phyloP scores from a whole-genome alignment of 2,797 vertebrate genomes.

The Mormyrus hasselquistii region DNA sequence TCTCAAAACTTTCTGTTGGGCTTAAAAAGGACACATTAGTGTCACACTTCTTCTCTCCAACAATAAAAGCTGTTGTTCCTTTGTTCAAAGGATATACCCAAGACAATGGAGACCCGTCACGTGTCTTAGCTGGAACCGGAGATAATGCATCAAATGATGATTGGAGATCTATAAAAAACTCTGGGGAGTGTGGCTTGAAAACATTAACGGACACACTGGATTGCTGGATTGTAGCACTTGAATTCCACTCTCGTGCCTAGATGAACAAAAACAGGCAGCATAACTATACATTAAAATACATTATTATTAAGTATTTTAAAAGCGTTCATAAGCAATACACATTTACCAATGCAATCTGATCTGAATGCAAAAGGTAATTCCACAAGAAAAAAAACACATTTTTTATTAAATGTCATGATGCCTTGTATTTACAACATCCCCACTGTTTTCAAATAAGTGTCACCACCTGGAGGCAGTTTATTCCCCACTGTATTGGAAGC shows the following conservation, averaged over 20 bases:
- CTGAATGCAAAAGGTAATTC: neutral
- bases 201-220: conserved; percentile 33
- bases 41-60: conserved; percentile 34
- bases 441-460: neutral
- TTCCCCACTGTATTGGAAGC: neutral
- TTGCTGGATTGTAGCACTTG: conserved; percentile 25
- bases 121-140: conserved; percentile 22
- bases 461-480: neutral
- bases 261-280: conserved; percentile 36
- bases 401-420: neutral
- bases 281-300: conserved; percentile 20
- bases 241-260: conserved; percentile 42
- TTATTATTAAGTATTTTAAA: neutral
- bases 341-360: neutral
- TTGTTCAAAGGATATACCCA: conserved; percentile 29
- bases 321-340: neutral
- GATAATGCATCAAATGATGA: conserved; percentile 18
- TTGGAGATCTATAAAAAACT: conserved; percentile 39
- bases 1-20: conserved; percentile 20
- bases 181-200: conserved; percentile 33
- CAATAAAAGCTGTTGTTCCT: conserved; percentile 21
- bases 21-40: conserved; percentile 33
- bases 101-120: conserved; percentile 24
- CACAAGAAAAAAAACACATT: neutral
- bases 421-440: neutral